Evolutionary conservation across 2,888 invertebrate species (phyloP), one percentile per base, ranked within the genome.

Genomic region (Agonopterix heracliana): DNA sequence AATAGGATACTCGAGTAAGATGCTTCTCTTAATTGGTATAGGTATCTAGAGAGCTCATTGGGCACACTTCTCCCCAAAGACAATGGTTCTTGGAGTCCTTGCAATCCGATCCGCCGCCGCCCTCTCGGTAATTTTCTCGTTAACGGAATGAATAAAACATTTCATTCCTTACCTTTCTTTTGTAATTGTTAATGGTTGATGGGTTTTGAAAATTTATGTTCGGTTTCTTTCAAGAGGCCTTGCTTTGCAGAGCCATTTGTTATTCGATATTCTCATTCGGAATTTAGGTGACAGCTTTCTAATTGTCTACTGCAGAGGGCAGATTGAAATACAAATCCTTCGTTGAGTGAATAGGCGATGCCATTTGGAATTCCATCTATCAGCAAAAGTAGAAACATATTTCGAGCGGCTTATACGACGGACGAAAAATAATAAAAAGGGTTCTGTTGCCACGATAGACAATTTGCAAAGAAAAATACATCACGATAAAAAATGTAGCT

Each of bases 121-220:
- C 80, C 85, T 80, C 82, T 80, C 81, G 77, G 86, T 85, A 85
- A 88, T 87, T 86, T 85, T 80, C 86, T 86, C 84, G 86, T 86
- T 87, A 88, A 83, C 81, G 78, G 78, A 80, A 87, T 86, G 87
- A 88, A 87, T 88, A 87, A 88, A 88, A 87, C 86, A 87, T 87
- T 87, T 84, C 78, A 86, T 86, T 84, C 81, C 83, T 82, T 82
- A 81, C 81, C 81, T 83, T 85, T 84, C 82, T 85, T 86, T 85
- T 84, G 80, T 84, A 84, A 86, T 83, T 85, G 84, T 85, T 88
- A 86, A 86, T 84, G 82, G 85, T 78, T 80, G 83, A 83, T 86
- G 81, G 81, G 78, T 83, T 83, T 81, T 80, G 77, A 78, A 77
- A 82, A 84, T 81, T 80, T 81, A 79, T 78, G 78, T 76, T 74